These are phyloP conservation scores for Metopolophium dirhodum DNA, from an alignment of 1,140 invertebrate species.

Conservation along the genomic window DNA sequence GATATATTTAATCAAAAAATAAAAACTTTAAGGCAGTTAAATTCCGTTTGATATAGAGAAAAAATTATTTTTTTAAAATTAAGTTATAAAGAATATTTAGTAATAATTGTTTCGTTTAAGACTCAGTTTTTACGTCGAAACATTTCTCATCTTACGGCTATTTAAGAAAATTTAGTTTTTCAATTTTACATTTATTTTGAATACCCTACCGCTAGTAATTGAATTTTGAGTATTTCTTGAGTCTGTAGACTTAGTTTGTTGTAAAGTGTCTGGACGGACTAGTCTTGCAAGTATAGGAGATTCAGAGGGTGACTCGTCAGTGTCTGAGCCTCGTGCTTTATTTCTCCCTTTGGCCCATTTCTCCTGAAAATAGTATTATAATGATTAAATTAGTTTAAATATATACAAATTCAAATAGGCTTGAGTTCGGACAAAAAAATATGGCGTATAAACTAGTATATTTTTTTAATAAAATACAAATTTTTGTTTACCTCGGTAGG, in stretches of 20 bases:
- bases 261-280: slow-evolving; percentile 48
- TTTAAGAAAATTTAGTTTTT: background rate
- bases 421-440: background rate
- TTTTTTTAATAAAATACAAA: background rate
- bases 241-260: slow-evolving; percentile 41
- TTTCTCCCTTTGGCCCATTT: slow-evolving; percentile 45
- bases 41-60: background rate
- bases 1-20: background rate
- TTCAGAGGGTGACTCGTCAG: slow-evolving; percentile 40
- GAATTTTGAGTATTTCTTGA: slow-evolving; percentile 38
- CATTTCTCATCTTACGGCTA: background rate
- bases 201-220: slow-evolving; percentile 11
- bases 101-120: background rate
- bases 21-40: background rate
- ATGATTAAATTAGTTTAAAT: background rate
- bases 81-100: background rate
- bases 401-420: background rate
- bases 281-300: slow-evolving; percentile 38
- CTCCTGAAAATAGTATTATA: slow-evolving; percentile 1
- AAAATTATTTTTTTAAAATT: background rate
- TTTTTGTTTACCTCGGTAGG: background rate
- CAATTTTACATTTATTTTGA: background rate
- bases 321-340: slow-evolving; percentile 51
- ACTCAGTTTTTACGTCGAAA: background rate
- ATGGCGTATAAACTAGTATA: background rate